Evolutionary conservation across 2,888 invertebrate species (phyloP).

Genomic region (Hyposoter dolosus): DNA sequence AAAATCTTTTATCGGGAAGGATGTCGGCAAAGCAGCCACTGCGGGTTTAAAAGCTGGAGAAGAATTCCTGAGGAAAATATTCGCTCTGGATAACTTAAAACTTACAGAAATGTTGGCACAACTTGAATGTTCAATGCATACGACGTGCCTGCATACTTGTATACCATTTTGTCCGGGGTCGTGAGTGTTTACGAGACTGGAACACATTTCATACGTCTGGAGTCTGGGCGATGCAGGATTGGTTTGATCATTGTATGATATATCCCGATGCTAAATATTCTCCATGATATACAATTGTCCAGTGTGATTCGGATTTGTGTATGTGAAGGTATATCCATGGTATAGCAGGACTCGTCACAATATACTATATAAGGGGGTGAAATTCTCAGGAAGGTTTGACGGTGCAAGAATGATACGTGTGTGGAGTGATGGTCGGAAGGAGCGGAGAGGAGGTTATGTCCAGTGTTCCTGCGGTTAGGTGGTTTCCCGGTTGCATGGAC

Average conservation of each 20-base stretch:
- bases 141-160: neutral
- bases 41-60: too few relatives aligned
- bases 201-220: slow-evolving; percentile 7
- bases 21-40: too few relatives aligned
- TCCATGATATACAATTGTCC: slow-evolving; percentile 19
- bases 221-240: neutral
- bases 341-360: neutral
- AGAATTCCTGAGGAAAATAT: too few relatives aligned
- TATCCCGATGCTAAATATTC: slow-evolving; percentile 27
- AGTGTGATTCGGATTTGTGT: slow-evolving; percentile 2
- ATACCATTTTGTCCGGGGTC: neutral
- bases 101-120: neutral
- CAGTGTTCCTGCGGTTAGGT: slow-evolving; percentile 64
- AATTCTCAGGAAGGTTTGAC: slow-evolving; percentile 30
- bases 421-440: slow-evolving; percentile 36
- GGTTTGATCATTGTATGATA: slow-evolving; percentile 34
- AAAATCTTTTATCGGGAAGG: too few relatives aligned
- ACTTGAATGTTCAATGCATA: neutral
- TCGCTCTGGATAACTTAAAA: neutral
- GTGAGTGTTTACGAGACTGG: slow-evolving; percentile 9
- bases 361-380: neutral
- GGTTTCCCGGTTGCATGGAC: slow-evolving; percentile 51
- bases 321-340: neutral
- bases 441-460: slow-evolving; percentile 49
- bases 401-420: slow-evolving; percentile 34